phyloP scores from a whole-genome alignment of 2,888 invertebrate species.

The Cyrtodaria siliqua region DNA sequence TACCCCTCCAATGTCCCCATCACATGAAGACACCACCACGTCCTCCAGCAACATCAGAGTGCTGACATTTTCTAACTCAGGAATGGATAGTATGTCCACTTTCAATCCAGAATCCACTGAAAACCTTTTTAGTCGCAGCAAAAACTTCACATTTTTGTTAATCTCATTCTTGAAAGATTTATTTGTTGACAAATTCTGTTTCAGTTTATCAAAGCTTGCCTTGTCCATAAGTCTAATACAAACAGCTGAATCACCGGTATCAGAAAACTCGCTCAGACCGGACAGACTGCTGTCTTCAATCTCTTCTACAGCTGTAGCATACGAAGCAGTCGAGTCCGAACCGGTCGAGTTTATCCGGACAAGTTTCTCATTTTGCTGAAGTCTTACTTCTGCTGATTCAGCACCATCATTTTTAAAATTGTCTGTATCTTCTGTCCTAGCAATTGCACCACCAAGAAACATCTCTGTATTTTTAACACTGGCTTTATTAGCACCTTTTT shows the following conservation, averaged over 20 bases:
- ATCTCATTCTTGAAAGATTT: background rate
- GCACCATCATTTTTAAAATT: constrained; percentile 6
- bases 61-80: constrained; percentile 31
- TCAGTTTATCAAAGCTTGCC: constrained; percentile 13
- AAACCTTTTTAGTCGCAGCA: too few species aligned
- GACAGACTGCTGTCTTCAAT: constrained; percentile 6
- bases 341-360: constrained; percentile 32
- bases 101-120: constrained; percentile 11
- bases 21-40: constrained; percentile 37
- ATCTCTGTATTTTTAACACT: constrained; percentile 4
- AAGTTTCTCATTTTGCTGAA: background rate
- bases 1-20: constrained; percentile 38
- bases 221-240: constrained; percentile 24
- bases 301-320: constrained; percentile 32
- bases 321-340: constrained; percentile 40
- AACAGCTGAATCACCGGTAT: constrained; percentile 9
- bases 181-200: background rate
- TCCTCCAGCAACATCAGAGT: constrained; percentile 54
- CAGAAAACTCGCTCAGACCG: constrained; percentile 17
- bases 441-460: background rate
- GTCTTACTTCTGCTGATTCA: background rate
- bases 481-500: background rate
- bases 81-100: constrained; percentile 51
- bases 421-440: constrained; percentile 4
- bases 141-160: background rate